Percentiles rank a stretch among this genome's conserved stretches.
These are phyloP conservation scores for Dendrolimus punctatus DNA, from an alignment of 1,140 invertebrate species.

Conservation along the genomic window DNA sequence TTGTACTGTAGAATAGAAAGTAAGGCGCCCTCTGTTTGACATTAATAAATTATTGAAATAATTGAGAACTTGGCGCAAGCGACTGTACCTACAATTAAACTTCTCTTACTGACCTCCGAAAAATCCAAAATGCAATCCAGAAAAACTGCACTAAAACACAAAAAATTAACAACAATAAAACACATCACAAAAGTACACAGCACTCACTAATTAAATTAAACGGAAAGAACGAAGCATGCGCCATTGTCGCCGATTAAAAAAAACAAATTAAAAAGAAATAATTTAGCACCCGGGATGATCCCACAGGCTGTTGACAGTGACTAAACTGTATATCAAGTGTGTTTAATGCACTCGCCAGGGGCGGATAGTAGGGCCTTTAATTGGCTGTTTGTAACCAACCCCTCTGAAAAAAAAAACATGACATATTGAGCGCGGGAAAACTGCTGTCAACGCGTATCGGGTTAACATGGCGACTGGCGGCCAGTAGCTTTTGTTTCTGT, in stretches of 20 bases:
- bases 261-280: slow-evolving; percentile 21
- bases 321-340: slow-evolving; percentile 53
- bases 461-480: slow-evolving; percentile 40
- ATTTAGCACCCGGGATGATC: slow-evolving; percentile 32
- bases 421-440: slow-evolving; percentile 67
- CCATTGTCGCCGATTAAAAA: slow-evolving; percentile 34
- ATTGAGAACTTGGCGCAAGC: no score
- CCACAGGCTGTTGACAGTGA: slow-evolving; percentile 50
- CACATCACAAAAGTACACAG: slow-evolving; percentile 54
- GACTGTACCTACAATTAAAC: no score
- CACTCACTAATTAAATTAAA: slow-evolving; percentile 64
- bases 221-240: slow-evolving; percentile 39
- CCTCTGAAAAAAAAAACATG: slow-evolving; percentile 64
- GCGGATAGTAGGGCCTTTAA: slow-evolving; percentile 31
- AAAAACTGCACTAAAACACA: slow-evolving; percentile 14
- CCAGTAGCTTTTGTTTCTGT: slow-evolving; percentile 51
- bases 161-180: slow-evolving; percentile 24
- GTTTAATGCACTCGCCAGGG: slow-evolving; percentile 46
- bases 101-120: slow-evolving; percentile 29
- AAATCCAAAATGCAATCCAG: slow-evolving; percentile 42
- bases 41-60: no score
- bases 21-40: no score
- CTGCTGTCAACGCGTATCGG: slow-evolving; percentile 56
- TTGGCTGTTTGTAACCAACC: slow-evolving; percentile 69
- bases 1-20: no score